Percentiles rank a stretch among this genome's conserved stretches.
phyloP scores from a whole-genome alignment of 2,797 vertebrate species.

The Crocodylus rhombifer region DNA sequence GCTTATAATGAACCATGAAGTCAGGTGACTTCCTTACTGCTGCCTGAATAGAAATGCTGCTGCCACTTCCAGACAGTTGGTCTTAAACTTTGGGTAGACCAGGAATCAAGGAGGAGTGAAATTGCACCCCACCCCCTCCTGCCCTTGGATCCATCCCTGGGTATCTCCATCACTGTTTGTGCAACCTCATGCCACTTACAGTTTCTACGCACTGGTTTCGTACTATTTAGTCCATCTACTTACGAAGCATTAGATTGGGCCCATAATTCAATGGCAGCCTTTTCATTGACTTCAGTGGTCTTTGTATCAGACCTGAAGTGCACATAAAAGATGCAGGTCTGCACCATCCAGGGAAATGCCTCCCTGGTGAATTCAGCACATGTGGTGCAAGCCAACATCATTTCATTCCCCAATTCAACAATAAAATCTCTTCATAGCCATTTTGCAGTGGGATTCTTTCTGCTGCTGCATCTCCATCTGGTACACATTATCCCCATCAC shows the following conservation, averaged over 20 bases:
- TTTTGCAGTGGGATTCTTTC: constrained; percentile 53
- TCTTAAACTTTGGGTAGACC: no score
- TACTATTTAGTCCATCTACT: constrained; percentile 10
- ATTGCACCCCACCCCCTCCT: no score
- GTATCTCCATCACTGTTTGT: neutral
- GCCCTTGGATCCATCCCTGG: neutral
- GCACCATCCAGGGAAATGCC: constrained; percentile 47
- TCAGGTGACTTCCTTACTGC: no score
- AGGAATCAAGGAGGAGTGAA: no score
- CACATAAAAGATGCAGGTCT: constrained; percentile 25
- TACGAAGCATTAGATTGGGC: neutral
- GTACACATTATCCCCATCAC: constrained; percentile 36
- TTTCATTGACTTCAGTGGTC: constrained; percentile 13
- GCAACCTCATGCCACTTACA: neutral
- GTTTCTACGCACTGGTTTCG: neutral
- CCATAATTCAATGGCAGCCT: neutral
- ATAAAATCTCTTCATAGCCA: constrained; percentile 49
- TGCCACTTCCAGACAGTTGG: no score
- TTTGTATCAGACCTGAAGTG: constrained; percentile 20
- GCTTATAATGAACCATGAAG: no score
- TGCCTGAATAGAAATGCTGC: no score
- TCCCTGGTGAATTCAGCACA: constrained; percentile 42
- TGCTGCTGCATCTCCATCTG: constrained; percentile 66
- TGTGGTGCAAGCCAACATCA: constrained; percentile 37
- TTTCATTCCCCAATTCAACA: constrained; percentile 57